A percentile compares a stretch with the other conserved stretches of the same genome.
These are phyloP conservation scores for Pangasius macronema DNA, from an alignment of 2,797 vertebrate species.

Conservation along the genomic window DNA sequence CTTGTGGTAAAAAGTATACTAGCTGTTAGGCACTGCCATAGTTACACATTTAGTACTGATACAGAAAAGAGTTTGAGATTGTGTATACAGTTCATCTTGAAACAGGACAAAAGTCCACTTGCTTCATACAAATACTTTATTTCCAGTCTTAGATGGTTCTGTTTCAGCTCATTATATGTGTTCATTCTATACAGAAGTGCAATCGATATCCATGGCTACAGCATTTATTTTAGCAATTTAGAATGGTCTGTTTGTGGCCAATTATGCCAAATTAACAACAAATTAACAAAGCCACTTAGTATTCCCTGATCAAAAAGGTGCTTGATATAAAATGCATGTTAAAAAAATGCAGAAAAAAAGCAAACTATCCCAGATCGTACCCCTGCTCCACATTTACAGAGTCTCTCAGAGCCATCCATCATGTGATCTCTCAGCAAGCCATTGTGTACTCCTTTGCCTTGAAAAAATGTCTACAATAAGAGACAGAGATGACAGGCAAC, in stretches of 20 bases:
- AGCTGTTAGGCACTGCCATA: not conserved
- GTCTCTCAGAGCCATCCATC: not conserved
- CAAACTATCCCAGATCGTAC: not conserved
- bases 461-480: slow-evolving; percentile 13
- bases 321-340: slow-evolving; percentile 16
- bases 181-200: slow-evolving; percentile 15
- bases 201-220: slow-evolving; percentile 17
- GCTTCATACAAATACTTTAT: slow-evolving; percentile 22
- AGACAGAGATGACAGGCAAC: slow-evolving; percentile 2
- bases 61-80: not conserved
- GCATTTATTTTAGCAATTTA: not conserved
- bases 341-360: slow-evolving; percentile 2
- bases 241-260: not conserved
- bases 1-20: not conserved
- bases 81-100: not conserved
- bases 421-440: too few species aligned
- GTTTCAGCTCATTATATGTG: not conserved
- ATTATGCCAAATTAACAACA: slow-evolving; percentile 14
- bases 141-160: not conserved
- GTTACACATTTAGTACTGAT: not conserved
- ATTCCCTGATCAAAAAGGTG: slow-evolving; percentile 16
- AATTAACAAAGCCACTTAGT: not conserved
- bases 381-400: slow-evolving; percentile 23
- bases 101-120: not conserved
- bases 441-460: not conserved